Percentiles rank a stretch among this genome's conserved stretches.
Evolutionary conservation across 2,888 invertebrate genomes (phyloP).

Genomic region (Adela reaumurella): DNA sequence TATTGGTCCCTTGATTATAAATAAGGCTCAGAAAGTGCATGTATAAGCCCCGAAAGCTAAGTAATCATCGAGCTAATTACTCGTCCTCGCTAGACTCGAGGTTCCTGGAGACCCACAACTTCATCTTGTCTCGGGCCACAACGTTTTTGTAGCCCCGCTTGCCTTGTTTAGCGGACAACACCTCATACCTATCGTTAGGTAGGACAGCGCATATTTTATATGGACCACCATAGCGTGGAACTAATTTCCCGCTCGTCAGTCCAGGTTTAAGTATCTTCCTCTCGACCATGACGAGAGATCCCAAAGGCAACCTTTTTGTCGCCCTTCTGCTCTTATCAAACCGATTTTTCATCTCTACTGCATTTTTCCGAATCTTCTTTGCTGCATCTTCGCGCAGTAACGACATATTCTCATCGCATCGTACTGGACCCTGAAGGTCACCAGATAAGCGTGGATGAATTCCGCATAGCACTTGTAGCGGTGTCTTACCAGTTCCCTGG

Average conservation of each 20-base stretch:
- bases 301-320: background rate
- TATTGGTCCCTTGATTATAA: too few relatives aligned
- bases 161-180: background rate
- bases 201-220: background rate
- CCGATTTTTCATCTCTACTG: background rate
- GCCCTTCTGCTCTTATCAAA: background rate
- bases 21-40: too few relatives aligned
- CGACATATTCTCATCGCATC: background rate
- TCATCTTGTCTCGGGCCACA: background rate
- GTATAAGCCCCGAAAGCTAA: too few relatives aligned
- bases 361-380: background rate
- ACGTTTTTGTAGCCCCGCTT: background rate
- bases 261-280: background rate
- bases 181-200: background rate
- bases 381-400: too few relatives aligned
- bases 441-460: background rate
- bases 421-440: background rate
- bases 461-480: background rate
- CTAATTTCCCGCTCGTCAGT: background rate
- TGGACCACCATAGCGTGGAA: background rate
- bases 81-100: too few relatives aligned
- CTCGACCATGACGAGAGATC: background rate
- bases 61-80: too few relatives aligned
- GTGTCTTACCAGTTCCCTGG: background rate
- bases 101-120: background rate